These are phyloP conservation scores for Amniataba percoides DNA, from an alignment of 2,797 vertebrate genomes.

Conservation along the genomic window DNA sequence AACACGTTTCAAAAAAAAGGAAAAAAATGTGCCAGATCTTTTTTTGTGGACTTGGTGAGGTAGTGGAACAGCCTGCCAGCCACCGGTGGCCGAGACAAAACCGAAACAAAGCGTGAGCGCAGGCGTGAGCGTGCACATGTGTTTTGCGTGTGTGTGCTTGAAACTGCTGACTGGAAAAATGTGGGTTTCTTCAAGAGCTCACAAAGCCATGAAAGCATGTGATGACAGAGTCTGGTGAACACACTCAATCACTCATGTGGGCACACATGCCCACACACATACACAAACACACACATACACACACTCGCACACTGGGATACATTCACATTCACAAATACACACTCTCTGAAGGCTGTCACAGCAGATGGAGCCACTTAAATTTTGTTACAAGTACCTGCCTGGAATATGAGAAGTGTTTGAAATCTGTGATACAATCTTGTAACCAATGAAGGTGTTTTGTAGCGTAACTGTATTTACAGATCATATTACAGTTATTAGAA, in stretches of 20 bases:
- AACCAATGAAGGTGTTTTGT: conserved; percentile 18
- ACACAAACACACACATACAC: conserved; percentile 20
- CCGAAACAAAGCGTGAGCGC: conserved; percentile 43
- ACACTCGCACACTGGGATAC: conserved; percentile 6
- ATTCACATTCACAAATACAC: conserved; percentile 36
- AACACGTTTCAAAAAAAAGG: conserved; percentile 36
- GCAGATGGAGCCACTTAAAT: conserved; percentile 73
- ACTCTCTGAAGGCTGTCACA: conserved; percentile 61
- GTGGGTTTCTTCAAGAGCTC: conserved; percentile 77
- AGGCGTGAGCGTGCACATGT: conserved; percentile 2
- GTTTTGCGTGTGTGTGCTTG: conserved; percentile 10
- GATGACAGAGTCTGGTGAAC: conserved; percentile 74
- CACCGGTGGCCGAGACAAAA: conserved; percentile 50
- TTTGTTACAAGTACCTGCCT: conserved; percentile 63
- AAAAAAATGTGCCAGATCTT: conserved; percentile 57
- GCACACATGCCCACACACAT: conserved; percentile 37
- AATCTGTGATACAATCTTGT: conserved; percentile 27
- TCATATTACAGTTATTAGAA: conserved; percentile 25
- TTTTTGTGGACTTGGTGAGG: conserved; percentile 66
- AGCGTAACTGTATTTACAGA: conserved; percentile 25
- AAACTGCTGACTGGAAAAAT: conserved; percentile 78
- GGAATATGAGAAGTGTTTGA: conserved; percentile 50
- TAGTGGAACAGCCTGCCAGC: conserved; percentile 60
- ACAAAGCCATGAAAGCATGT: conserved; percentile 74
- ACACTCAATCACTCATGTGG: conserved; percentile 62